Base-by-base conservation (phyloP, 2,113 vertebrate species). In the Lanius collurio region DNA sequence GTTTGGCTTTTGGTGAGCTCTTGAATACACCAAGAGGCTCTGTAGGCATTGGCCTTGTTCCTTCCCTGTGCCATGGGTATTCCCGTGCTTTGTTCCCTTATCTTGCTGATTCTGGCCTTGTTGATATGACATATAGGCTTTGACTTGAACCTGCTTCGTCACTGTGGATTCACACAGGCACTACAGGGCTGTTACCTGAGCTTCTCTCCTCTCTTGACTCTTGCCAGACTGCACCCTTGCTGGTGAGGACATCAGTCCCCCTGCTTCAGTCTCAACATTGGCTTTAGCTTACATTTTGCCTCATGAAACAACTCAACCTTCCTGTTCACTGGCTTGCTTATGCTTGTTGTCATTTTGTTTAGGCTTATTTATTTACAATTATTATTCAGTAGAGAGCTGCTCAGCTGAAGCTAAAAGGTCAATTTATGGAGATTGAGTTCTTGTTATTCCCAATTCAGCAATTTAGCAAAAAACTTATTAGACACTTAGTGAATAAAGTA, bases 391-490 rank as follows among this genome's bases (percentile, higher is more conserved):
- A 87, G 41, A 56, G 17, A 91, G 37, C 24, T 85, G 44, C 62
- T 47, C 30, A 75, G 49, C 26, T 87, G 39, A 93, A 89, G 65
- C 21, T 79, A 82, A 91, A 94, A 75, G 65, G 78, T 89, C 95
- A 90, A 15, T 87, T 82, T 91, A 93, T 89, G 81, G 87, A 91
- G 62, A 71, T 49, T 82, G 17, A 15, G 41, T 75, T 93, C 52
- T 57, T 71, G 5, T 64, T 89, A 87, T 75, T 93, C 31, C 28
- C 30, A 56, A 28, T 53, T 95, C 87, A 95, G 56, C 47, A 69
- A 81, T 0, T 84, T 89, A 20, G 33, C 59, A 77, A 77, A 87
- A 92, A 87, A 68, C 27, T 41, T 70, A 60, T 28, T 68, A 85
- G 62, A n/a, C 6, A 24, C 21, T 55, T 78, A 68, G 8, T 71